phyloP scores from a whole-genome alignment of 2,888 invertebrate genomes.

The Sialis lutaria region DNA sequence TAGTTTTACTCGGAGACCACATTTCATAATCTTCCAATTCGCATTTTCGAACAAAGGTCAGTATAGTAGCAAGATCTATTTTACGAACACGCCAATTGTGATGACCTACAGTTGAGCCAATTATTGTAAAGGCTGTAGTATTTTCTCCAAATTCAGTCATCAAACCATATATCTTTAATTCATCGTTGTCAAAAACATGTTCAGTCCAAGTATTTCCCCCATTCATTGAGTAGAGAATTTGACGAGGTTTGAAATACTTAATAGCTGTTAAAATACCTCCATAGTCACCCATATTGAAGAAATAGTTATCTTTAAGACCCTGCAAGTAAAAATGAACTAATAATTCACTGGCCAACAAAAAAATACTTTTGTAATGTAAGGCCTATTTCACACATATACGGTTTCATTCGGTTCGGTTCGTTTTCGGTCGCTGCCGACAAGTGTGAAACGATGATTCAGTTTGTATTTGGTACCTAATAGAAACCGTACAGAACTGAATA shows the following conservation, averaged over 20 bases:
- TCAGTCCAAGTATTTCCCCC: slow-evolving; percentile 70
- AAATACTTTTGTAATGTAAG: too few relatives aligned
- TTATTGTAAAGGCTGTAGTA: slow-evolving; percentile 79
- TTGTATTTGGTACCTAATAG: too few relatives aligned
- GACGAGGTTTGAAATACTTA: slow-evolving; percentile 59
- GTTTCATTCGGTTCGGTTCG: too few relatives aligned
- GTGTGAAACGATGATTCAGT: too few relatives aligned
- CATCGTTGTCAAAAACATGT: slow-evolving; percentile 47
- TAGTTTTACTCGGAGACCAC: slow-evolving; percentile 58
- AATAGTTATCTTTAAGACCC: slow-evolving; percentile 52
- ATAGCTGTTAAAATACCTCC: slow-evolving; percentile 78
- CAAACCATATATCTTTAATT: slow-evolving; percentile 69
- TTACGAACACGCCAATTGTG: slow-evolving; percentile 55
- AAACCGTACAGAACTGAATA: too few relatives aligned
- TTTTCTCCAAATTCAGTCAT: slow-evolving; percentile 92
- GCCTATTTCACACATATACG: too few relatives aligned
- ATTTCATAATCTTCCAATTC: slow-evolving; percentile 63
- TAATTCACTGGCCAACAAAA: too few relatives aligned
- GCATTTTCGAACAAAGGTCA: slow-evolving; percentile 29
- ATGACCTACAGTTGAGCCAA: slow-evolving; percentile 59
- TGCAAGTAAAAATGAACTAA: slow-evolving; percentile 14
- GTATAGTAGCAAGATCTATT: neutral
- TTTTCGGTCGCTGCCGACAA: too few relatives aligned
- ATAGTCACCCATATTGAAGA: slow-evolving; percentile 81
- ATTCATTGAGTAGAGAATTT: slow-evolving; percentile 68